These are phyloP conservation scores for Dilophus febrilis DNA, from an alignment of 2,888 invertebrate genomes.

Conservation along the genomic window DNA sequence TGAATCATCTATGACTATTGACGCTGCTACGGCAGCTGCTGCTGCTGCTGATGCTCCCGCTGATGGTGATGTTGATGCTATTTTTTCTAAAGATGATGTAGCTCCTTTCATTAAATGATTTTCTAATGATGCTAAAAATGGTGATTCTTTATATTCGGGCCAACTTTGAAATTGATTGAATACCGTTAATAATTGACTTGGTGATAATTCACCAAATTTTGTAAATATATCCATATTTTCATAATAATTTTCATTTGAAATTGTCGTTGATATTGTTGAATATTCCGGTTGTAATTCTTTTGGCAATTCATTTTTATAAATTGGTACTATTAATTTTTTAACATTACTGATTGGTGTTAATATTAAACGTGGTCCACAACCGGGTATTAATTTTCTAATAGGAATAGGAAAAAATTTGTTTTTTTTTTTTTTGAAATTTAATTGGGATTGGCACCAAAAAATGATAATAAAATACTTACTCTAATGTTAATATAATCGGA, in stretches of 20 bases:
- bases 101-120: conserved; percentile 34
- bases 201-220: conserved; percentile 48
- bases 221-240: conserved; percentile 53
- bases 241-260: conserved; percentile 19
- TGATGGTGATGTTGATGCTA: too few relatives aligned
- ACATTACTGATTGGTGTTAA: conserved; percentile 12
- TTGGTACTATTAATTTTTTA: conserved; percentile 10
- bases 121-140: conserved; percentile 47
- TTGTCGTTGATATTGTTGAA: conserved; percentile 18
- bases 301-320: background rate
- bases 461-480: conserved; percentile 37
- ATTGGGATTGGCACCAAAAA: background rate
- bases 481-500: conserved; percentile 51
- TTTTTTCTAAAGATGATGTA: too few relatives aligned
- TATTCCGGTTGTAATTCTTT: conserved; percentile 21
- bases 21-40: too few relatives aligned
- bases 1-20: too few relatives aligned
- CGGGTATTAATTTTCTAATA: conserved; percentile 51
- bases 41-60: too few relatives aligned
- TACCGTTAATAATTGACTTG: conserved; percentile 43
- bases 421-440: background rate
- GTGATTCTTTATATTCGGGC: conserved; percentile 47
- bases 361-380: conserved; percentile 50
- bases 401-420: conserved; percentile 8
- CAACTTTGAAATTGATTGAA: conserved; percentile 40